phyloP scores from a whole-genome alignment of 2,888 invertebrate genomes.

The Lasioglossum calceatum region DNA sequence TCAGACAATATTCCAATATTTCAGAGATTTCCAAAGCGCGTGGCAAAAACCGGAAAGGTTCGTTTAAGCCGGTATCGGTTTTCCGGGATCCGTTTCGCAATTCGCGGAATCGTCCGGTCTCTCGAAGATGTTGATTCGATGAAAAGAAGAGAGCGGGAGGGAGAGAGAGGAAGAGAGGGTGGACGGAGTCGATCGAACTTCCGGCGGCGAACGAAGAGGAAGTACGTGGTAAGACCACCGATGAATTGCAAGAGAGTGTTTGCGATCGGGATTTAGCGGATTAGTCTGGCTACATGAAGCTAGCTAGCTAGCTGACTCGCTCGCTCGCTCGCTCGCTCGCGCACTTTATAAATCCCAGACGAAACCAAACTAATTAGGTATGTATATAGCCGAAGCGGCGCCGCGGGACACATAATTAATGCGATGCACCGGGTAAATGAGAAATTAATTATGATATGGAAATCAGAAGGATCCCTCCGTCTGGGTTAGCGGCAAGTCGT shows the following conservation, averaged over 20 bases:
- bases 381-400: conserved; percentile 68
- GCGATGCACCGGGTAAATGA: conserved; percentile 71
- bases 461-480: conserved; percentile 67
- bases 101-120: neutral
- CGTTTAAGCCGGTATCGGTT: neutral
- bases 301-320: neutral
- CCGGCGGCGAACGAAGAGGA: conserved; percentile 8
- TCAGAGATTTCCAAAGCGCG: neutral
- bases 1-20: neutral
- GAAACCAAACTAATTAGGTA: conserved; percentile 72
- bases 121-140: conserved; percentile 2
- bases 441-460: conserved; percentile 79
- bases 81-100: neutral
- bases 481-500: conserved; percentile 39
- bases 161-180: neutral
- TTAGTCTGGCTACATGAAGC: conserved; percentile 17
- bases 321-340: neutral
- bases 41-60: neutral
- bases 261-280: conserved; percentile 43
- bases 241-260: conserved; percentile 45
- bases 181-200: neutral
- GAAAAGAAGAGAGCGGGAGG: neutral
- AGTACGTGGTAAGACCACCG: conserved; percentile 28
- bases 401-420: conserved; percentile 73
- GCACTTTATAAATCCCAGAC: conserved; percentile 61